A percentile compares a stretch with the other conserved stretches of the same genome.
Evolutionary conservation across 2,888 invertebrate species (phyloP).

Genomic region (Cosmia trapezina): DNA sequence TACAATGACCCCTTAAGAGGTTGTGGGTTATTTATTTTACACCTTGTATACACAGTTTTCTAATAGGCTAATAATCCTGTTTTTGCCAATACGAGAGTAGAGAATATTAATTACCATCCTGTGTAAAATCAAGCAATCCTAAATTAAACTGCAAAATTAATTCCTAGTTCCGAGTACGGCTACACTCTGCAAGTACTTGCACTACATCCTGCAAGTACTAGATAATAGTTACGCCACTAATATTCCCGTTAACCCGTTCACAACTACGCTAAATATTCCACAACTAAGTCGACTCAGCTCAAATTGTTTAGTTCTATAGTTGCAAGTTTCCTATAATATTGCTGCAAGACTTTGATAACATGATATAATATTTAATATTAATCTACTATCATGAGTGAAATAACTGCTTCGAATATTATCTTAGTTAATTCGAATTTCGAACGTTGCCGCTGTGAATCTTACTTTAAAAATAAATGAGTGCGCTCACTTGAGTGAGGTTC

Average conservation of each 20-base stretch:
- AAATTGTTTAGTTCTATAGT: conserved; percentile 28
- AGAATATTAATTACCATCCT: no score
- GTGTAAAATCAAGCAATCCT: no score
- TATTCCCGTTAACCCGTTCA: conserved; percentile 41
- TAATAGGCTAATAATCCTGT: background rate
- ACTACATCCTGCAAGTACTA: conserved; percentile 17
- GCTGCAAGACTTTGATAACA: conserved; percentile 1
- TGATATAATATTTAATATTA: background rate
- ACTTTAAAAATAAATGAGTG: no score
- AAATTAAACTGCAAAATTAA: conserved; percentile 2
- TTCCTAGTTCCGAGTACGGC: background rate
- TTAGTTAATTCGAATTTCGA: background rate
- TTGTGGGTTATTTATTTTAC: no score
- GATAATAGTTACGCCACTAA: conserved; percentile 30
- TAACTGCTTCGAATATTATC: no score
- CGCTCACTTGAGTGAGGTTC: no score
- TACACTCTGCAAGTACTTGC: conserved; percentile 24
- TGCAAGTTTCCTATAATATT: conserved; percentile 7
- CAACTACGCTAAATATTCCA: conserved; percentile 32
- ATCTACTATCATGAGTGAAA: background rate
- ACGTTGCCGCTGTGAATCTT: background rate
- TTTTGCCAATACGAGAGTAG: background rate
- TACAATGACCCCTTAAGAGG: no score
- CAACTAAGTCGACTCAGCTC: conserved; percentile 9
- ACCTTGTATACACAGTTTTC: background rate